phyloP scores from a whole-genome alignment of 2,888 invertebrate species.

The Nezara viridula region DNA sequence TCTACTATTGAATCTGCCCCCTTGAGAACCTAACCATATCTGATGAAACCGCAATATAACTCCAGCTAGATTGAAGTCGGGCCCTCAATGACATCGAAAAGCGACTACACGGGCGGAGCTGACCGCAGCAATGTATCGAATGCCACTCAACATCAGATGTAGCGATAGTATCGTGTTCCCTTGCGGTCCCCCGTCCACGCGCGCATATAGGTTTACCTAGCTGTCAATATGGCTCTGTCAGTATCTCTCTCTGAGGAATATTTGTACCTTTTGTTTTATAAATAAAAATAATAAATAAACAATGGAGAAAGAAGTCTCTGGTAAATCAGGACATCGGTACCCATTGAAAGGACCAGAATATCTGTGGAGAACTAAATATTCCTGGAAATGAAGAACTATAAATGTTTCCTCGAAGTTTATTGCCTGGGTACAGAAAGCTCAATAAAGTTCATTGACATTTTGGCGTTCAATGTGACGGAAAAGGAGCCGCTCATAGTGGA shows the following conservation, averaged over 20 bases:
- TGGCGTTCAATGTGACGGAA: too few relatives aligned
- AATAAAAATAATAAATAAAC: neutral
- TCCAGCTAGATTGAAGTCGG: neutral
- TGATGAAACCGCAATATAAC: neutral
- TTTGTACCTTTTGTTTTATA: too few relatives aligned
- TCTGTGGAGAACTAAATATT: too few relatives aligned
- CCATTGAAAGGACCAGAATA: too few relatives aligned
- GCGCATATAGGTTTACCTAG: constrained; percentile 29
- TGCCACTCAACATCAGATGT: constrained; percentile 29
- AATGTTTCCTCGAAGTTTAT: too few relatives aligned
- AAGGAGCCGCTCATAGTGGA: too few relatives aligned
- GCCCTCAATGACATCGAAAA: neutral
- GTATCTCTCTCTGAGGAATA: neutral
- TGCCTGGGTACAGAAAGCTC: too few relatives aligned
- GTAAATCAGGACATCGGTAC: too few relatives aligned
- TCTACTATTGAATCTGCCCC: neutral
- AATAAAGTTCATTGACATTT: too few relatives aligned
- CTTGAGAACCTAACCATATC: neutral
- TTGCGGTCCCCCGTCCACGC: constrained; percentile 6
- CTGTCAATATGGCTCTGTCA: constrained; percentile 7
- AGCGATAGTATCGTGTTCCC: constrained; percentile 30
- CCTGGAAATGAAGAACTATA: too few relatives aligned
- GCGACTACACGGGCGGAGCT: neutral
- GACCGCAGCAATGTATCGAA: constrained; percentile 24
- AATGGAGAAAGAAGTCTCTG: too few relatives aligned